Evolutionary conservation across 2,797 vertebrate genomes (phyloP).

Genomic region (Sternarchorhynchus goeldii): DNA sequence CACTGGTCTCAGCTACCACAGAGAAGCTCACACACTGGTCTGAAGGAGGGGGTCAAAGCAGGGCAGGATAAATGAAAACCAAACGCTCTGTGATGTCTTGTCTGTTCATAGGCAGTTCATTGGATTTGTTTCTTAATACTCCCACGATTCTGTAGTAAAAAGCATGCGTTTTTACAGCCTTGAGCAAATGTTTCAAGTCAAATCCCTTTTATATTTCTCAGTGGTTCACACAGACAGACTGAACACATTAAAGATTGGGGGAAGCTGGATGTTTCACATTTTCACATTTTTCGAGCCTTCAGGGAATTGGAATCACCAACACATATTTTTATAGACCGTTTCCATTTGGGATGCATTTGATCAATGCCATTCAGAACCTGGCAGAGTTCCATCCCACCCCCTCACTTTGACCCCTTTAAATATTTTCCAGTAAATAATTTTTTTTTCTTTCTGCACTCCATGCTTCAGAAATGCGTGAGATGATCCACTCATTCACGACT

Average conservation of each 20-base stretch:
- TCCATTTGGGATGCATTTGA: neutral
- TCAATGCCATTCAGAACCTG: neutral
- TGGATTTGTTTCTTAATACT: slow-evolving; percentile 18
- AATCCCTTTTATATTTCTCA: slow-evolving; percentile 13
- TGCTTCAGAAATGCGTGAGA: too few species aligned
- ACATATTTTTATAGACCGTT: neutral
- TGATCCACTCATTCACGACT: too few species aligned
- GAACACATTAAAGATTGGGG: slow-evolving; percentile 12
- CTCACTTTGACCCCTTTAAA: too few species aligned
- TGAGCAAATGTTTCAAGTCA: slow-evolving; percentile 20
- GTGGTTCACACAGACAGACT: slow-evolving; percentile 5
- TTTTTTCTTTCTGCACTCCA: too few species aligned
- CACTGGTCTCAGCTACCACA: neutral
- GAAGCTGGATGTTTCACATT: neutral
- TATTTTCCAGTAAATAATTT: too few species aligned
- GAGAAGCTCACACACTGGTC: neutral
- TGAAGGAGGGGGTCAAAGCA: neutral
- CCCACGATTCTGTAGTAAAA: slow-evolving; percentile 8
- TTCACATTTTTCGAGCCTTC: neutral
- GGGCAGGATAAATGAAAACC: slow-evolving; percentile 7
- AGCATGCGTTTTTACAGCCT: slow-evolving; percentile 10
- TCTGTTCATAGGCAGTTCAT: neutral
- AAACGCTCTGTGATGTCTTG: neutral
- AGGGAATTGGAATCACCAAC: neutral
- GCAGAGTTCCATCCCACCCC: too few species aligned